Evolutionary conservation across 2,888 invertebrate species (phyloP), one percentile per base, ranked within the genome.

Genomic region (Drosophila trichaetosa): DNA sequence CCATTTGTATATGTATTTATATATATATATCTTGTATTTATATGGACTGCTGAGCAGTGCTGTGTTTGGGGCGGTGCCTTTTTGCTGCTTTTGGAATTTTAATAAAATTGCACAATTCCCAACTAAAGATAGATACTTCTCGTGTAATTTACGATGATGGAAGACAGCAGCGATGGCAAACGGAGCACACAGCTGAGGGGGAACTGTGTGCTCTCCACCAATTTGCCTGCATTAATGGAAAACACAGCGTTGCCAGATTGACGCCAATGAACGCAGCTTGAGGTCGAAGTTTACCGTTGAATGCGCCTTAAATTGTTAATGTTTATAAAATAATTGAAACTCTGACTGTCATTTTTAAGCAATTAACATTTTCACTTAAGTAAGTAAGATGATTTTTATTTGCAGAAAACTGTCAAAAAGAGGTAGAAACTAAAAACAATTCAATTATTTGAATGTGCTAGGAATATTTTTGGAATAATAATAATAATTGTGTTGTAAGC

Each of bases 121-220:
- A 90, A 87, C 89, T 90, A 87, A 80, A 90, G 88, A 87, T 87
- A 87, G 80, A 90, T 87, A 87, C 88, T 88, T 89, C 76, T 82
- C 79, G 79, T 87, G 87, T 89, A 89, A 87, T 87, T 88, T 88
- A 88, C 75, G 87, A 88, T 88, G 90, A 88, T 90, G 90, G 76
- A 70, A 73, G 75, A 89, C 73, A 76, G 69, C 64, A 81, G 71
- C 85, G 83, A 82, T 76, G 73, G 78, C 80, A 73, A 61, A 63
- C 21, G 27, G 18, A 16, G 36, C 33, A n/a, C 42, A 31, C 4
- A 24, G 21, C 27, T 27, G 18, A 21, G 33, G n/a, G 46, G 46
- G 2, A 16, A 24, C 46, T 46, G 24, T 24, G 21, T 16, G 7
- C 7, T 24, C 8, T 8, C 0, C 24, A 16, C n/a, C n/a, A 31